Conservation (phyloP, 2,888 invertebrate species). For the Nysson spinosus region DNA sequence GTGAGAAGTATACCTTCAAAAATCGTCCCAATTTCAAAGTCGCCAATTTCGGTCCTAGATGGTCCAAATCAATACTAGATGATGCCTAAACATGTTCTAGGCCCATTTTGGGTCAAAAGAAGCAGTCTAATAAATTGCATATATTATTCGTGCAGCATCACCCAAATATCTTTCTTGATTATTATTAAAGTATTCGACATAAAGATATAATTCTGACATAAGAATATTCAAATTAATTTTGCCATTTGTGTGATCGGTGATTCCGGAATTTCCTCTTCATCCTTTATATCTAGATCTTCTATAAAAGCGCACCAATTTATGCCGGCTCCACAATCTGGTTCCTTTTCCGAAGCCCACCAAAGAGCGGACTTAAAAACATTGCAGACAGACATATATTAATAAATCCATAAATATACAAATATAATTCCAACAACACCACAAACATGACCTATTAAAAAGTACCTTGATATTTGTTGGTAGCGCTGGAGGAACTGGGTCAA, state of each 20-base stretch:
- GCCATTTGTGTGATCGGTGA: neutral
- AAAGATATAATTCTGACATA: neutral
- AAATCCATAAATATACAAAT: too few relatives aligned
- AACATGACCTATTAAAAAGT: too few relatives aligned
- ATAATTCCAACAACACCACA: too few relatives aligned
- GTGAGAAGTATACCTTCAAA: too few relatives aligned
- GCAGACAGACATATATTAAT: too few relatives aligned
- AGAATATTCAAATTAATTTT: neutral
- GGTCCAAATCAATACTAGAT: too few relatives aligned
- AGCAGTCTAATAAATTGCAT: neutral
- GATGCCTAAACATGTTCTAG: too few relatives aligned
- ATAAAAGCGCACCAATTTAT: slow-evolving; percentile 79
- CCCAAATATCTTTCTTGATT: too few relatives aligned
- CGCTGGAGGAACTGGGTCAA: slow-evolving; percentile 78
- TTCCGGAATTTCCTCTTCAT: slow-evolving; percentile 16
- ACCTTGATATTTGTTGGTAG: slow-evolving; percentile 79
- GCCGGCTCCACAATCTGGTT: slow-evolving; percentile 74
- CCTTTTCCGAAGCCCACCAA: slow-evolving; percentile 77
- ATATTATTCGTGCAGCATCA: neutral
- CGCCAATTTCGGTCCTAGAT: too few relatives aligned
- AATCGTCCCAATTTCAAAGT: too few relatives aligned
- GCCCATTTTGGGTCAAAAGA: too few relatives aligned
- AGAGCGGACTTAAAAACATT: slow-evolving; percentile 72
- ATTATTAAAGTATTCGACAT: neutral
- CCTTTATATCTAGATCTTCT: slow-evolving; percentile 77